A percentile compares a stretch with the other conserved stretches of the same genome.
Conservation (phyloP, 2,797 vertebrate genomes). For the Jordanella pulchra region DNA sequence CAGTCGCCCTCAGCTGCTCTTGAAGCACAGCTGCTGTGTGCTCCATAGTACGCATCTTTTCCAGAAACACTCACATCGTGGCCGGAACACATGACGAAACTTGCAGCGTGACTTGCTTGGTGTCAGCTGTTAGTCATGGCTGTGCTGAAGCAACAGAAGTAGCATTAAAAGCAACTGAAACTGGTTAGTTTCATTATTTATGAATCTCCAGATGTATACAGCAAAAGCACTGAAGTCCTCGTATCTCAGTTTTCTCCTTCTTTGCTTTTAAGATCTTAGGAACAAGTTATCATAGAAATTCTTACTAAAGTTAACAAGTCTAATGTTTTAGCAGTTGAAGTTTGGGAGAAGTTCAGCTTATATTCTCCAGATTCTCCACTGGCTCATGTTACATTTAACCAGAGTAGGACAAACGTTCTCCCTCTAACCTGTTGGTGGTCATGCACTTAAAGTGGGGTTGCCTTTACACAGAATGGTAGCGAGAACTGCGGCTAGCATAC, state of each 20-base stretch:
- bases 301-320: no score
- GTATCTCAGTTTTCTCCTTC: background rate
- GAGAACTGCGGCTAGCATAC: no score
- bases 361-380: no score
- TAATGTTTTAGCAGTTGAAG: no score
- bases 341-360: no score
- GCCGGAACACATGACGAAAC: constrained; percentile 7
- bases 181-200: background rate
- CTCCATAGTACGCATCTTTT: background rate
- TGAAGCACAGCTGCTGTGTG: constrained; percentile 13
- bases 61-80: background rate
- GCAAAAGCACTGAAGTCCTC: background rate
- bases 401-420: no score
- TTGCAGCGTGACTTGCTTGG: constrained; percentile 10
- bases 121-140: constrained; percentile 30
- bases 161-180: background rate
- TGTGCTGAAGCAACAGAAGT: constrained; percentile 3
- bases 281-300: background rate
- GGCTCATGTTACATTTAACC: no score
- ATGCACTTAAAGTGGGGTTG: no score
- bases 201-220: background rate
- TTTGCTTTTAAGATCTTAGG: background rate
- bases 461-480: no score
- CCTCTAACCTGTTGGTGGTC: no score
- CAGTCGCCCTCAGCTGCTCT: constrained; percentile 15